These are phyloP conservation scores for Drosophila gunungcola DNA, from an alignment of 1,140 invertebrate species.

Conservation along the genomic window DNA sequence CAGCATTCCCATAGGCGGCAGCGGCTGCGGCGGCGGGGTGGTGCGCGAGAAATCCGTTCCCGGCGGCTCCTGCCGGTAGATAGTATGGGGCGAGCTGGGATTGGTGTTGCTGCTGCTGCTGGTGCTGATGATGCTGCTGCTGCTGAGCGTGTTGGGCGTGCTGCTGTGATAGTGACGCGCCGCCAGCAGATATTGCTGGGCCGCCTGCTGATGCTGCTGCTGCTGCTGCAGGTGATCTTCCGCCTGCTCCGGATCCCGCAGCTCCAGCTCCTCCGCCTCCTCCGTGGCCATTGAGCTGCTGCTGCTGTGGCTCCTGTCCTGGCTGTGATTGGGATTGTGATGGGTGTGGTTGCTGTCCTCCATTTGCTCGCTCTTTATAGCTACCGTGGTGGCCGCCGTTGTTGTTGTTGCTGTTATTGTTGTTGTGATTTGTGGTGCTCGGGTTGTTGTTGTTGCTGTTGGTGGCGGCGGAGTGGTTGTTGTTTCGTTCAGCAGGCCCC, in stretches of 20 bases:
- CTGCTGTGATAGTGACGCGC: slow-evolving; percentile 68
- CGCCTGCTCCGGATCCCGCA: slow-evolving; percentile 32
- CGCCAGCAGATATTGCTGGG: slow-evolving; percentile 62
- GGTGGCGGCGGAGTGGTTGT: slow-evolving; percentile 80
- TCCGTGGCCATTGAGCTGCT: slow-evolving; percentile 66
- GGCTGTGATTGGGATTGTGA: slow-evolving; percentile 60
- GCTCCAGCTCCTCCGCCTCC: slow-evolving; percentile 56
- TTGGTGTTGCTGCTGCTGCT: slow-evolving; percentile 60
- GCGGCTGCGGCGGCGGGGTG: slow-evolving; percentile 67
- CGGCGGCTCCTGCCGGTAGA: slow-evolving; percentile 56
- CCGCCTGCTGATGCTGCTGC: slow-evolving; percentile 60
- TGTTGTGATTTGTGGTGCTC: slow-evolving; percentile 79
- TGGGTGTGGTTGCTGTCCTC: slow-evolving; percentile 73
- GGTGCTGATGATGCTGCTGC: slow-evolving; percentile 62
- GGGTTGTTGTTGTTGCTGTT: slow-evolving; percentile 56
- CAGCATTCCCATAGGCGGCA: slow-evolving; percentile 80
- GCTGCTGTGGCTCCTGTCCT: slow-evolving; percentile 60
- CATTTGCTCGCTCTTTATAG: slow-evolving; percentile 72
- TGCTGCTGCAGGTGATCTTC: slow-evolving; percentile 65
- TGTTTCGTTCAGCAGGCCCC: slow-evolving; percentile 92
- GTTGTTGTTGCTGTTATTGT: slow-evolving; percentile 56
- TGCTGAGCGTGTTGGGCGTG: slow-evolving; percentile 58
- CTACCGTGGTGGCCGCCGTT: slow-evolving; percentile 60
- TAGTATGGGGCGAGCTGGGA: slow-evolving; percentile 74
- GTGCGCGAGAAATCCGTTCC: slow-evolving; percentile 75